Conservation (phyloP, 2,113 vertebrate genomes). For the Corydoras sp. region DNA sequence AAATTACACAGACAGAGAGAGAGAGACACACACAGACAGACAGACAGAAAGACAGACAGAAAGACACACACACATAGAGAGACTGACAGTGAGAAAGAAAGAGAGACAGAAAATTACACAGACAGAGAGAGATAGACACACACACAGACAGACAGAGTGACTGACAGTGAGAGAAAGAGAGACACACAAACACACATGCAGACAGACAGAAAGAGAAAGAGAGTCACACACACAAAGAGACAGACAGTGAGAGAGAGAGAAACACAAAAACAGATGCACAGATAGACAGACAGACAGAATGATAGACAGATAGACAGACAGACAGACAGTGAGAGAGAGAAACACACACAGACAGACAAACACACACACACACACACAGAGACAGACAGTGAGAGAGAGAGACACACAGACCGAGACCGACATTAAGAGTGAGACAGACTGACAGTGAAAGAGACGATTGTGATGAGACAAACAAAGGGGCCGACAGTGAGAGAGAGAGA, state of each 20-base stretch:
- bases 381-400: not conserved
- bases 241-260: not conserved
- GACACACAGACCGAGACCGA: not conserved
- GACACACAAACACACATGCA: no score
- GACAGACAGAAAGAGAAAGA: no score
- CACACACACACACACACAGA: conserved; percentile 1
- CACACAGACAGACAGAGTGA: not conserved
- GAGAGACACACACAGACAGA: conserved; percentile 7
- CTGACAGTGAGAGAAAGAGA: not conserved
- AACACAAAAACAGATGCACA: not conserved
- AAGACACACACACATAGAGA: conserved; percentile 10
- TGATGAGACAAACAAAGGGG: not conserved
- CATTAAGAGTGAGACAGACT: no score
- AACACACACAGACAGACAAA: no score
- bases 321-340: no score
- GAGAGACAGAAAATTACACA: not conserved
- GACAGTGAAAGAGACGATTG: not conserved
- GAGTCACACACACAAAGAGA: not conserved
- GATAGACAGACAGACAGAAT: no score
- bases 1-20: conserved; percentile 12
- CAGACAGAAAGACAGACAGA: no score
- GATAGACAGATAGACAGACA: no score
- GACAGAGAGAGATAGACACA: no score
- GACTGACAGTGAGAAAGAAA: not conserved
- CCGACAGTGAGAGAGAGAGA: not conserved